Evolutionary conservation across 2,113 vertebrate species (phyloP).

Genomic region (Melanotaenia duboulayi): DNA sequence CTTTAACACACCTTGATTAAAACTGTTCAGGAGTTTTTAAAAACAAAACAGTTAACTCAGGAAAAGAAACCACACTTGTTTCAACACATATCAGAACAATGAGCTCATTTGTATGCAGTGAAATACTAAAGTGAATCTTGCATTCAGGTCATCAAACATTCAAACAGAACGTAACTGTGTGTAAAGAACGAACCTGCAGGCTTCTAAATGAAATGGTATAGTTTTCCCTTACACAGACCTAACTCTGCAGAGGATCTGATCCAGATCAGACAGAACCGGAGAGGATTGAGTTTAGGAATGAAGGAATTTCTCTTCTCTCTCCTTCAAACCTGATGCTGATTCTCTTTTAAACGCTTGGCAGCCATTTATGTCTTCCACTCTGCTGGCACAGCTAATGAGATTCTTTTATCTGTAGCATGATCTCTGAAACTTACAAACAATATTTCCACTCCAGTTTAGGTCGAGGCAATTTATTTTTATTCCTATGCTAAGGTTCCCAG

Average conservation of each 20-base stretch:
- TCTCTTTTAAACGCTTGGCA: conserved; percentile 15
- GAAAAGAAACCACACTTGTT: conserved; percentile 1
- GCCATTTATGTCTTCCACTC: conserved; percentile 15
- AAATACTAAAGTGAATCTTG: conserved; percentile 25
- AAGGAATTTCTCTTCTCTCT: conserved; percentile 3
- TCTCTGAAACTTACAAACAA: conserved; percentile 5
- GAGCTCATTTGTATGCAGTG: conserved; percentile 23
- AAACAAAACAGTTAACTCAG: neutral
- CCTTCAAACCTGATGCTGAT: conserved; percentile 16
- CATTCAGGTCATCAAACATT: conserved; percentile 47
- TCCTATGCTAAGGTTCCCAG: neutral
- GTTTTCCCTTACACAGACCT: conserved; percentile 50
- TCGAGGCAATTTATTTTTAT: conserved; percentile 18
- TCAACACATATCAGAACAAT: conserved; percentile 22
- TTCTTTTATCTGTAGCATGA: neutral
- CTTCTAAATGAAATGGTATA: conserved; percentile 71
- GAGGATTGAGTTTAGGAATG: conserved; percentile 60
- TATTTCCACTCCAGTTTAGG: neutral
- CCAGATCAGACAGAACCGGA: conserved; percentile 59
- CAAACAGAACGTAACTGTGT: conserved; percentile 51
- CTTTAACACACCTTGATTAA: neutral
- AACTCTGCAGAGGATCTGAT: conserved; percentile 44
- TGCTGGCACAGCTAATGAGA: neutral
- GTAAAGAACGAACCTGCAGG: conserved; percentile 47
- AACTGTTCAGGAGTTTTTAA: neutral